Percentiles rank a stretch among this genome's conserved stretches.
Conservation (phyloP, 2,888 invertebrate genomes). For the Tetragonula carbonaria region DNA sequence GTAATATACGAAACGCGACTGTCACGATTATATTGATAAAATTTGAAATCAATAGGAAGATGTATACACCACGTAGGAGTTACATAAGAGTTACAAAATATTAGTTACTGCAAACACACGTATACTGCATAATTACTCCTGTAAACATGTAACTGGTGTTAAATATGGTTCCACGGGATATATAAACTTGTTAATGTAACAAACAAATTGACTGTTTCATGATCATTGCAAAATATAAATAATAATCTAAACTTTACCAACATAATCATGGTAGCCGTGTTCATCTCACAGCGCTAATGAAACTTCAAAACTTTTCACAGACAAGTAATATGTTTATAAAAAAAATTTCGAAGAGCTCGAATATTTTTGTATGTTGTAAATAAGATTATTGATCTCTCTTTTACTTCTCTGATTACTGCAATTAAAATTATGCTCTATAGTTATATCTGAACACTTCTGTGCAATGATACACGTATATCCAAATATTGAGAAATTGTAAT, state of each 20-base stretch:
- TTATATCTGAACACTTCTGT: background rate
- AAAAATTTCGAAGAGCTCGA: background rate
- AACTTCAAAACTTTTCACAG: background rate
- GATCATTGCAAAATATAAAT: too few species aligned
- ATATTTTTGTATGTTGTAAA: background rate
- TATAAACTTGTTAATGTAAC: background rate
- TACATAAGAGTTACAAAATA: background rate
- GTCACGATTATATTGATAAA: background rate
- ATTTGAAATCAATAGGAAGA: background rate
- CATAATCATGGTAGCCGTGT: background rate
- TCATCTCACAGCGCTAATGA: background rate
- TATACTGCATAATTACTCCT: background rate
- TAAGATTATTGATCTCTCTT: background rate
- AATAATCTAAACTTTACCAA: background rate
- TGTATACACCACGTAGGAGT: too few species aligned
- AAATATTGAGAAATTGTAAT: background rate
- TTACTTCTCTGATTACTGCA: background rate
- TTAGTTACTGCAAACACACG: background rate
- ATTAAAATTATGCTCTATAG: background rate
- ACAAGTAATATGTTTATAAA: background rate
- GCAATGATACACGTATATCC: background rate
- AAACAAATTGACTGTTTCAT: background rate
- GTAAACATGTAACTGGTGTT: background rate
- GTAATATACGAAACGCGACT: background rate
- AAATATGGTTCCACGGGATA: background rate